Percentiles rank a stretch among this genome's conserved stretches.
These are phyloP conservation scores for Rugalucina vietnamica DNA, from an alignment of 2,888 invertebrate genomes.

Conservation along the genomic window DNA sequence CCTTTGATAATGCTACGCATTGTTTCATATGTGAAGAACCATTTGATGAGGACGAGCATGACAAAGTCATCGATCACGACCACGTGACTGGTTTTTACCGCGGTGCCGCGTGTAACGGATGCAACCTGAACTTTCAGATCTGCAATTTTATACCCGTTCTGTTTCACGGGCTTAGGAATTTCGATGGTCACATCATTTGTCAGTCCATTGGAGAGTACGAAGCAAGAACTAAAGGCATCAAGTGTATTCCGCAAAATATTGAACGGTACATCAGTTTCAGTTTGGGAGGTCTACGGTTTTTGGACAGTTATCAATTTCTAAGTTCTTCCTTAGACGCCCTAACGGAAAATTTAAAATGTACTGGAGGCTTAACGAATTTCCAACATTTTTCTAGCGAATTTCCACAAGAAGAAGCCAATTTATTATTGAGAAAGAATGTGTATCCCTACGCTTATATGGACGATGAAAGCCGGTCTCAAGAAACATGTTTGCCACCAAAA, in stretches of 20 bases:
- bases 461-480: no score
- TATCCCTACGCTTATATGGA: slow-evolving; percentile 9
- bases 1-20: slow-evolving; percentile 21
- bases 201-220: slow-evolving; percentile 29
- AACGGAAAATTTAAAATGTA: slow-evolving; percentile 13
- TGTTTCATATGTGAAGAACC: slow-evolving; percentile 37
- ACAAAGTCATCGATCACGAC: slow-evolving; percentile 35
- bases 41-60: not conserved
- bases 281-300: not conserved
- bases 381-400: slow-evolving; percentile 2
- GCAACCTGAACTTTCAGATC: slow-evolving; percentile 1
- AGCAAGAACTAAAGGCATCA: slow-evolving; percentile 12
- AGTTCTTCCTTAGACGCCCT: not conserved
- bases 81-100: slow-evolving; percentile 17
- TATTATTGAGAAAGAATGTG: not conserved
- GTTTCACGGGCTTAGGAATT: slow-evolving; percentile 46
- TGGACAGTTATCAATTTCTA: slow-evolving; percentile 7
- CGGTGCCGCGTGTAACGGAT: not conserved
- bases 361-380: not conserved
- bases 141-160: slow-evolving; percentile 39
- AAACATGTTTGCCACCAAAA: not conserved
- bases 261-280: slow-evolving; percentile 41
- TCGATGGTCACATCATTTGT: slow-evolving; percentile 40
- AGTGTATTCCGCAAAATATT: slow-evolving; percentile 61
- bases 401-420: not conserved